A percentile compares a stretch with the other conserved stretches of the same genome.
Conservation (phyloP, 2,888 invertebrate species). For the Gonocerus acuteangulatus region DNA sequence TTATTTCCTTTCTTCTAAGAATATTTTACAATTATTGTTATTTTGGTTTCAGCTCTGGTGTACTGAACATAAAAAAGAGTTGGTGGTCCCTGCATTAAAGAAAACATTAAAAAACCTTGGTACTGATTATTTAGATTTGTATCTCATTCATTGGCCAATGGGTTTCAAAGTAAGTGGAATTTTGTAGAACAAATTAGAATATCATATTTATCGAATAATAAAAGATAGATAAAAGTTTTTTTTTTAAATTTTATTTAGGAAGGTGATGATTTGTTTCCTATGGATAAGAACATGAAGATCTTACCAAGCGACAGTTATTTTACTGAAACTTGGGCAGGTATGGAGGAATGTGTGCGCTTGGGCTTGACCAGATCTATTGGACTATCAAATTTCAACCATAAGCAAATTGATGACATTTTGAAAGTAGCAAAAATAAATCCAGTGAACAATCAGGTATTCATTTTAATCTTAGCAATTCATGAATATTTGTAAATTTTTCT, state of each 20-base stretch:
- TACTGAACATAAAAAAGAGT: slow-evolving; percentile 70
- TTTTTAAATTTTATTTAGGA: slow-evolving; percentile 49
- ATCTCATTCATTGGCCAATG: slow-evolving; percentile 88
- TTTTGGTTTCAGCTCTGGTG: slow-evolving; percentile 62
- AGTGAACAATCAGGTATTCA: slow-evolving; percentile 58
- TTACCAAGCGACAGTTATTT: slow-evolving; percentile 60
- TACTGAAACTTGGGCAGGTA: slow-evolving; percentile 63
- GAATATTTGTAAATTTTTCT: too few species aligned
- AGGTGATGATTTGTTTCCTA: slow-evolving; percentile 55
- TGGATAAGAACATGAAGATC: slow-evolving; percentile 51
- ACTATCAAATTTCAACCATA: slow-evolving; percentile 71
- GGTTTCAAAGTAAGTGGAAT: slow-evolving; percentile 60
- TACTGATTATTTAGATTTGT: slow-evolving; percentile 73
- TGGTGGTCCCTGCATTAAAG: slow-evolving; percentile 63
- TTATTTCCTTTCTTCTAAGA: too few species aligned
- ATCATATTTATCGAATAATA: too few species aligned
- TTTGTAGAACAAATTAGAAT: too few species aligned
- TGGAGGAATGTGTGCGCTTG: slow-evolving; percentile 62
- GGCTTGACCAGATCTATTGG: slow-evolving; percentile 68
- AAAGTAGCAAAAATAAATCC: slow-evolving; percentile 55
- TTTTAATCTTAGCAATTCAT: neutral
- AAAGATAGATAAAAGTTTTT: too few species aligned
- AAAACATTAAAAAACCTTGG: slow-evolving; percentile 64
- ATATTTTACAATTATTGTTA: too few species aligned
- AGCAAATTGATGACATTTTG: slow-evolving; percentile 63